Base-by-base conservation (phyloP, 1,140 invertebrate species). In the Caenorhabditis inopinata region DNA sequence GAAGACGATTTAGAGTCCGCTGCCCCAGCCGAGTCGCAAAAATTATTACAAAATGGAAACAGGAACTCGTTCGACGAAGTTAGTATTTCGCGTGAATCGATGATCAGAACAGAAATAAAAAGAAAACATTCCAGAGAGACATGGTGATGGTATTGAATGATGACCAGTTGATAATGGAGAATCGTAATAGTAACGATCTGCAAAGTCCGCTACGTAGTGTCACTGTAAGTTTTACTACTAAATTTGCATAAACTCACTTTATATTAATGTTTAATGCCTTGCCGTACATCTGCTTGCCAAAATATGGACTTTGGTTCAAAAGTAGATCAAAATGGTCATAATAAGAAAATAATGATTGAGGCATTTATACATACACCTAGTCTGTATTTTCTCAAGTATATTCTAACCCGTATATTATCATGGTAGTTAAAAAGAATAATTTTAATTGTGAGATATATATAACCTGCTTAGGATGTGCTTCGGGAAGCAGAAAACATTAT, bases 401-500 rank as follows among this genome's bases (percentile, higher is more conserved):
- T n/a, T n/a, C n/a, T n/a, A n/a, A n/a, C n/a, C n/a, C n/a, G n/a
- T n/a, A n/a, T n/a, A n/a, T n/a, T n/a, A n/a, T n/a, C n/a, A n/a
- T n/a, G n/a, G n/a, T n/a, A n/a, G n/a, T n/a, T n/a, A n/a, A n/a
- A n/a, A n/a, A n/a, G n/a, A n/a, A n/a, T n/a, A n/a, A n/a, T n/a
- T n/a, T n/a, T n/a, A n/a, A n/a, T n/a, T n/a, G n/a, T n/a, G n/a
- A n/a, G n/a, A n/a, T n/a, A n/a, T n/a, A n/a, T n/a, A n/a, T n/a
- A 46, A 25, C 6, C 18, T 12, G 23, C 12, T 1, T 46, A 79
- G 78, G 78, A 79, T 45, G 78, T 79, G 29, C 78, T 79, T 18
- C 78, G 78, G 21, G 78, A 79, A 29, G 78, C 78, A 5, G 78
- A 74, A 32, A 49, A 79, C 38, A 46, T 79, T 21, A 75, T 79